Evolutionary conservation across 2,797 vertebrate species (phyloP).

Genomic region (Rhynchonycteris naso): DNA sequence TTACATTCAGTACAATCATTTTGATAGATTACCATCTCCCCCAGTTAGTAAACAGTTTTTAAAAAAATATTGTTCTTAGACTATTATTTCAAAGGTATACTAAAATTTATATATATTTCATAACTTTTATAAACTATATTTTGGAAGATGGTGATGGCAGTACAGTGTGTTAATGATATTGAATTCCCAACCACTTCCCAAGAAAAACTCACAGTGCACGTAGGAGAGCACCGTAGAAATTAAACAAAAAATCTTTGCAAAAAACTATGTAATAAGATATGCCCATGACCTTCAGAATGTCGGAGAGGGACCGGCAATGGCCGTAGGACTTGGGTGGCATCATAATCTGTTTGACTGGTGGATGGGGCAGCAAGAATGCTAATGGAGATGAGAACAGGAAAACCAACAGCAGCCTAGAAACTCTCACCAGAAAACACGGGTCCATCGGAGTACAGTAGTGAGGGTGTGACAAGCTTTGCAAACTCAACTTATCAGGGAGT

Average conservation of each 20-base stretch:
- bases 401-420: not conserved
- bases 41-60: not conserved
- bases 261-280: not conserved
- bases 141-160: not conserved
- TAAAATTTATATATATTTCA: not conserved
- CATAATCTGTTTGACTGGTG: too few relatives aligned
- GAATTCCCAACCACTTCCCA: not conserved
- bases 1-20: not conserved
- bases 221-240: not conserved
- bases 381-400: too few relatives aligned
- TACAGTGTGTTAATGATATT: not conserved
- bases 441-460: fast-evolving
- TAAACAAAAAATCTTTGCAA: not conserved
- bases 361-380: fast-evolving
- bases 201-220: not conserved
- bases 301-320: not conserved
- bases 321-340: not conserved
- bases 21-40: not conserved
- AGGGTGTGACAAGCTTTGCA: not conserved
- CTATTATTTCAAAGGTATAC: not conserved
- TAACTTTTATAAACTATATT: not conserved
- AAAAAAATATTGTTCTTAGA: not conserved
- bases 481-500: not conserved
- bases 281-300: not conserved
- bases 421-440: not conserved